These are phyloP conservation scores for Toxotes jaculatrix DNA, from an alignment of 2,113 vertebrate genomes.

Conservation along the genomic window DNA sequence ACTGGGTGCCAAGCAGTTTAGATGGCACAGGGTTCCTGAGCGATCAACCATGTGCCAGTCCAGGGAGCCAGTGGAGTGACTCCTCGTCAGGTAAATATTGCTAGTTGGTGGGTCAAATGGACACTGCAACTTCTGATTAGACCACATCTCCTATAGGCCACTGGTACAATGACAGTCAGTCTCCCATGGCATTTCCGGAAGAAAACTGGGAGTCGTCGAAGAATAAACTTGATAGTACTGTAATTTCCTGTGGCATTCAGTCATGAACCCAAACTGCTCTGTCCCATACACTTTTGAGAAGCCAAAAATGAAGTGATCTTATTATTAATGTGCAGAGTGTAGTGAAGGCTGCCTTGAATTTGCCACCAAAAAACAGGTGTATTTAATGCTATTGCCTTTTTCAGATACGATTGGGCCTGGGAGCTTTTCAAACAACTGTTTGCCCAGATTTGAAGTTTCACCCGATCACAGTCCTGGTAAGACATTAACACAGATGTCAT, in stretches of 20 bases:
- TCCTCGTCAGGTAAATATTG: slow-evolving; percentile 19
- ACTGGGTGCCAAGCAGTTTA: no score
- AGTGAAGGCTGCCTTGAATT: no score
- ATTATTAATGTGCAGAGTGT: no score
- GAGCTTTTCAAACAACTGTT: slow-evolving; percentile 10
- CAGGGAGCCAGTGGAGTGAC: no score
- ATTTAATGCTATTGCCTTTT: not conserved
- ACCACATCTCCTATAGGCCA: no score
- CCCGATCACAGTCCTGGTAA: slow-evolving; percentile 76
- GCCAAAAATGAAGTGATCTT: no score
- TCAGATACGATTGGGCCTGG: slow-evolving; percentile 65
- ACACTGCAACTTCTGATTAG: no score
- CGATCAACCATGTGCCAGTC: no score
- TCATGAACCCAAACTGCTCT: not conserved
- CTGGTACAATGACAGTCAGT: no score
- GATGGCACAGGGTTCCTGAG: no score
- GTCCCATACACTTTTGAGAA: not conserved
- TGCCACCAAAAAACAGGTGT: not conserved
- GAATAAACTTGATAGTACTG: not conserved
- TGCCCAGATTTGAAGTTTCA: slow-evolving; percentile 79
- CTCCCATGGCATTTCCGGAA: no score
- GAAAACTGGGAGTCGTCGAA: not conserved
- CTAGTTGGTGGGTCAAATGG: not conserved
- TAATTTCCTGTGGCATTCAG: not conserved
- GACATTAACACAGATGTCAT: not conserved